Evolutionary conservation across 2,113 vertebrate species (phyloP).

Genomic region (Talpa occidentalis): DNA sequence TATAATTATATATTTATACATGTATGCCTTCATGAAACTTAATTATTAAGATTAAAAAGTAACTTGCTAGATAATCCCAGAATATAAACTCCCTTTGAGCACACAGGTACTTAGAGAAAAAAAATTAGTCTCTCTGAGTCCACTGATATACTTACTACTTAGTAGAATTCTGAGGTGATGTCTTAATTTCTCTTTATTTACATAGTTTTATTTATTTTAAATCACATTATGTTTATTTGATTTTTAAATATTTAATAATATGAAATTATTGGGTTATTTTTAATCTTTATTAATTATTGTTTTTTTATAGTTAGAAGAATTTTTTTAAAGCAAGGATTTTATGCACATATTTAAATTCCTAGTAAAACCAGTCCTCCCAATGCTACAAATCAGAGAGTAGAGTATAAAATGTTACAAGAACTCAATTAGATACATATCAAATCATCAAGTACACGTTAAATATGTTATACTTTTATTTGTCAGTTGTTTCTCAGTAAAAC

Average conservation of each 20-base stretch:
- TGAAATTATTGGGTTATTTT: constrained; percentile 27
- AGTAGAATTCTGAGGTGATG: constrained; percentile 15
- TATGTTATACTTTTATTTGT: neutral
- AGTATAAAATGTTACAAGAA: neutral
- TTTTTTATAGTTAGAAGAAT: constrained; percentile 30
- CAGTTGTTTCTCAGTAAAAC: neutral
- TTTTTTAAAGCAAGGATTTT: constrained; percentile 30
- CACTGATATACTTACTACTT: neutral
- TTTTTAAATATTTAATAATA: constrained; percentile 4
- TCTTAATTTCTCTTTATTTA: constrained; percentile 50
- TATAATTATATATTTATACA: constrained; percentile 9
- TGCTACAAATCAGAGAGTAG: neutral
- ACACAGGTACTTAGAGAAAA: constrained; percentile 11
- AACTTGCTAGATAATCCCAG: neutral
- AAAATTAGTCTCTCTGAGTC: neutral
- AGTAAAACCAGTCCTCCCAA: neutral
- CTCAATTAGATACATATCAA: neutral
- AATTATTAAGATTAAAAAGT: constrained; percentile 49
- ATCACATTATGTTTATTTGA: constrained; percentile 17
- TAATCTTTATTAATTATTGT: constrained; percentile 31
- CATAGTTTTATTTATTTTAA: constrained; percentile 49
- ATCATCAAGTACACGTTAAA: neutral
- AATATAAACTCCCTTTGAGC: constrained; percentile 12
- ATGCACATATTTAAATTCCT: constrained; percentile 26
- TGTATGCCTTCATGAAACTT: constrained; percentile 4